phyloP scores from a whole-genome alignment of 2,113 vertebrate genomes.

The Prunella himalayana region DNA sequence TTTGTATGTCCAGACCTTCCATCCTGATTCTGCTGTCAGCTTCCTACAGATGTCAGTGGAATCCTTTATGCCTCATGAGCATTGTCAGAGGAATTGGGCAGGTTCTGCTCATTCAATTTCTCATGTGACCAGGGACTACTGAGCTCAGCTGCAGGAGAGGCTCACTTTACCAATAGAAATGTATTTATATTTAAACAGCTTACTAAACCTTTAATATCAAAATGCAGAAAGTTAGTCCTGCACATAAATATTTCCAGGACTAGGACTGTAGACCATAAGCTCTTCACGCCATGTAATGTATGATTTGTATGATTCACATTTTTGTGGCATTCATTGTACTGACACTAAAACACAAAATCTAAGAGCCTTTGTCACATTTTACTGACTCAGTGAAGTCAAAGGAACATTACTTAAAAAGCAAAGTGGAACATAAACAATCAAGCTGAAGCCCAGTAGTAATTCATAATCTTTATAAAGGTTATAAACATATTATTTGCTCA shows the following conservation, averaged over 20 bases:
- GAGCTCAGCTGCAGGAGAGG: not conserved
- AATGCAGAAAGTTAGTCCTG: not conserved
- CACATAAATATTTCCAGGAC: not conserved
- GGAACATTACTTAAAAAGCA: not conserved
- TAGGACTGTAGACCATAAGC: not conserved
- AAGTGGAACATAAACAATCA: not conserved
- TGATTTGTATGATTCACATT: not conserved
- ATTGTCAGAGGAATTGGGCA: not conserved
- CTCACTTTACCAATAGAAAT: not conserved
- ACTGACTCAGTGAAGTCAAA: not conserved
- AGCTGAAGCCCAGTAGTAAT: not conserved
- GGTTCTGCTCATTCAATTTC: not conserved
- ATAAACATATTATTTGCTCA: not conserved
- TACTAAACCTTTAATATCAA: slow-evolving; percentile 16
- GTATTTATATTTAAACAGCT: not conserved
- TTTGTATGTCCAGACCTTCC: not conserved
- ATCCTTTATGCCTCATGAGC: not conserved
- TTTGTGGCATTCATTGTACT: not conserved
- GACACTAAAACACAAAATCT: not conserved
- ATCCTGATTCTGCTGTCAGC: not conserved
- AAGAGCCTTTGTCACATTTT: not conserved
- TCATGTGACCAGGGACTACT: not conserved
- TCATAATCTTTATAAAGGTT: not conserved
- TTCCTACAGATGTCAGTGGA: not conserved
- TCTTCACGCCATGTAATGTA: not conserved